Evolutionary conservation across 35 echinoderm and acorn worm genomes (phyloP).

Genomic region (Ptychodera flava): DNA sequence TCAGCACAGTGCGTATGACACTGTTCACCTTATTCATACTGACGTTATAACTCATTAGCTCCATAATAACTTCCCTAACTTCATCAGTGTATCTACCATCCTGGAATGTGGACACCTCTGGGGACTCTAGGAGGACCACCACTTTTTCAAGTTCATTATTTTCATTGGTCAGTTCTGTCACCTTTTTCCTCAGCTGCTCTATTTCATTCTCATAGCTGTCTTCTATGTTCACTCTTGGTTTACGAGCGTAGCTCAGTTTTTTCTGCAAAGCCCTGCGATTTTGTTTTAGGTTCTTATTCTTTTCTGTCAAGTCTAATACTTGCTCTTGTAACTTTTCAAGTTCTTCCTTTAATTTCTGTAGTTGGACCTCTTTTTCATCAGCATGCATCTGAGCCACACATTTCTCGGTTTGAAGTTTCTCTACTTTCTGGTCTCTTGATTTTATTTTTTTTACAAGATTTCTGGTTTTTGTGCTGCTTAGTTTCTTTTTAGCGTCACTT

Average conservation of each 20-base stretch:
- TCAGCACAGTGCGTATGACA: constrained; percentile 20
- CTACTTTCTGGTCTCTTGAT: not conserved
- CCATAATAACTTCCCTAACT: constrained; percentile 18
- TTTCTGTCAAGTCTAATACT: not conserved
- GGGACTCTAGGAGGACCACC: not conserved
- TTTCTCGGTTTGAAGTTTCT: not conserved
- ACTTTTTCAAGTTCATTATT: constrained; percentile 12
- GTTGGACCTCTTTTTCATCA: too few species aligned
- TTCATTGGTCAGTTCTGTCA: not conserved
- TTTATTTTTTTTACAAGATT: constrained; percentile 4
- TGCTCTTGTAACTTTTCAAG: not conserved
- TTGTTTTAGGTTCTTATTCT: not conserved
- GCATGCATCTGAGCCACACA: too few species aligned
- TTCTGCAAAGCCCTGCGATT: not conserved
- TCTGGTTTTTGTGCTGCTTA: not conserved
- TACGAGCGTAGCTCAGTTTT: not conserved
- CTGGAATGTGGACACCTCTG: constrained; percentile 12
- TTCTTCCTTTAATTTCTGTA: constrained; percentile 2
- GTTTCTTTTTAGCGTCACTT: too few species aligned
- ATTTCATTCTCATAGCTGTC: not conserved
- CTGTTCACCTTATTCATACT: constrained; percentile 9
- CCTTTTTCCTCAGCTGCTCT: not conserved
- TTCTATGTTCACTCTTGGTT: not conserved
- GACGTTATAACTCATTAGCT: constrained; percentile 14
- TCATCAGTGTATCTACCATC: constrained; percentile 29